phyloP scores from a whole-genome alignment of 2,888 invertebrate genomes.

The Drosophila putrida region DNA sequence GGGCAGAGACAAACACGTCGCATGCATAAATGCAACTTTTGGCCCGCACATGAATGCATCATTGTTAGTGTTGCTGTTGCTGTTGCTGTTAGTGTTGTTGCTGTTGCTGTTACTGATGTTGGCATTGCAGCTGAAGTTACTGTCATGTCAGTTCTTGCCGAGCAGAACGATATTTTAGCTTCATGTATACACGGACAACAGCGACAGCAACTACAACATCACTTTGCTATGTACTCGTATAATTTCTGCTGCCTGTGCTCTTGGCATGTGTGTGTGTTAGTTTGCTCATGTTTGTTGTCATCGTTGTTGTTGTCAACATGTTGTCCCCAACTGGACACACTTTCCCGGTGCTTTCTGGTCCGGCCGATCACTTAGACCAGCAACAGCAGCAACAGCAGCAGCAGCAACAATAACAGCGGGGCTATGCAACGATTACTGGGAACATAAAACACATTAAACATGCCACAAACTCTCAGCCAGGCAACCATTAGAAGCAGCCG shows the following conservation, averaged over 20 bases:
- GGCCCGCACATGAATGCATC: conserved; percentile 59
- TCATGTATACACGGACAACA: conserved; percentile 61
- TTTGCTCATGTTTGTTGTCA: conserved; percentile 54
- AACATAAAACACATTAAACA: conserved; percentile 68
- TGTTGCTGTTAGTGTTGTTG: conserved; percentile 18
- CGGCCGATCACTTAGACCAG: conserved; percentile 54
- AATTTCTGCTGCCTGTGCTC: conserved; percentile 50
- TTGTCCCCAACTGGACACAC: conserved; percentile 60
- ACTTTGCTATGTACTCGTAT: conserved; percentile 53
- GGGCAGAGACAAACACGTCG: conserved; percentile 64
- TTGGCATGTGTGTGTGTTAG: conserved; percentile 32
- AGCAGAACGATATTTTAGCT: conserved; percentile 74
- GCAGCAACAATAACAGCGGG: conserved; percentile 5
- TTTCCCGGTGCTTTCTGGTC: conserved; percentile 27
- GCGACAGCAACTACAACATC: conserved; percentile 36
- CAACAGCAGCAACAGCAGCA: conserved; percentile 15
- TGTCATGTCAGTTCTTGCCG: conserved; percentile 72
- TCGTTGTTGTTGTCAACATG: conserved; percentile 57
- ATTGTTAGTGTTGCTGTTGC: conserved; percentile 43
- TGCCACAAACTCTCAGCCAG: conserved; percentile 53
- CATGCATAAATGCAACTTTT: conserved; percentile 63
- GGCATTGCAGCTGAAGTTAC: conserved; percentile 56
- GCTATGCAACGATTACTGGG: conserved; percentile 46
- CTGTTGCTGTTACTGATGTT: conserved; percentile 43
- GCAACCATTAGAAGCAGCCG: conserved; percentile 51